Conservation (phyloP, 2,113 vertebrate species). For the Syngnathus scovelli region DNA sequence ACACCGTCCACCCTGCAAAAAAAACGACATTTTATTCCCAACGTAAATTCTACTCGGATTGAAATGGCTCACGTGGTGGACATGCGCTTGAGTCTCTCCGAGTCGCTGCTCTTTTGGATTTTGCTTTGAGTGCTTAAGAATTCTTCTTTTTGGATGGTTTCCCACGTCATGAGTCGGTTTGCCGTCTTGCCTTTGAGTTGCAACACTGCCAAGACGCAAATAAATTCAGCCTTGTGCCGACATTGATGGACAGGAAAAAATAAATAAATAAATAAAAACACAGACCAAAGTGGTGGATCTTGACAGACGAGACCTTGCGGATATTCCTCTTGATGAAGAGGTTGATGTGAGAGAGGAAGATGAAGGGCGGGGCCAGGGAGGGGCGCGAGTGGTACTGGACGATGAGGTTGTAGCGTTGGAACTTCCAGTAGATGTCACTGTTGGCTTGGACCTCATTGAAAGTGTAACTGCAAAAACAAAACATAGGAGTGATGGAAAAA, state of each 20-base stretch:
- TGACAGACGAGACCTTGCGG: constrained; percentile 56
- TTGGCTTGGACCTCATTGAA: constrained; percentile 83
- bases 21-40: background rate
- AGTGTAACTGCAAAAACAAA: constrained; percentile 73
- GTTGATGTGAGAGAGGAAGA: constrained; percentile 81
- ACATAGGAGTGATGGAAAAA: background rate
- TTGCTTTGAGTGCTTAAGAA: constrained; percentile 72
- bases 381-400: constrained; percentile 83
- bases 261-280: constrained; percentile 8
- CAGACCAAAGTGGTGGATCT: constrained; percentile 70
- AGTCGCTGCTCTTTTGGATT: constrained; percentile 76
- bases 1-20: constrained; percentile 70
- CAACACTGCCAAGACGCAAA: constrained; percentile 35
- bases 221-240: background rate
- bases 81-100: constrained; percentile 78
- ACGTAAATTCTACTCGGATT: no score
- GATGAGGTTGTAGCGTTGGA: constrained; percentile 85
- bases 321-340: constrained; percentile 71
- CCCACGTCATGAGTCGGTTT: constrained; percentile 79
- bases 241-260: no score
- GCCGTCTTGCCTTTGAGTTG: constrained; percentile 59
- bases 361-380: constrained; percentile 81
- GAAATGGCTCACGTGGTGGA: constrained; percentile 73
- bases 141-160: constrained; percentile 83
- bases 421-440: constrained; percentile 89